These are phyloP conservation scores for Glareola pratincola DNA, from an alignment of 2,113 vertebrate genomes.

Conservation along the genomic window DNA sequence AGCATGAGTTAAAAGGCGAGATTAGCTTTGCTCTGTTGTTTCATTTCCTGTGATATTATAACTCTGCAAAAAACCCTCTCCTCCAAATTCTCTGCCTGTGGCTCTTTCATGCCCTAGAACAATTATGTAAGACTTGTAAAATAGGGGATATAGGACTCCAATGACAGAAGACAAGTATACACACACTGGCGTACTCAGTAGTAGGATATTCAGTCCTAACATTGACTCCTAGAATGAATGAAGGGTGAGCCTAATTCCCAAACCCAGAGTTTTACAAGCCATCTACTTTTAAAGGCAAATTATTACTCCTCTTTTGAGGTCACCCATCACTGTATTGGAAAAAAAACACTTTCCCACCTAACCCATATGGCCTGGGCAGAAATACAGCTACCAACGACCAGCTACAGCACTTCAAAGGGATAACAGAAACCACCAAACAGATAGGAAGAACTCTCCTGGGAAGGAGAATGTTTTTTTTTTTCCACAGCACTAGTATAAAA, in stretches of 20 bases:
- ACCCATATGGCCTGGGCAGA: not conserved
- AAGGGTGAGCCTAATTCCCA: not conserved
- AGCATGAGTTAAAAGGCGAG: not conserved
- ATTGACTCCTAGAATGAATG: not conserved
- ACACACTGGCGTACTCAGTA: not conserved
- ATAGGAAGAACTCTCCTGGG: not conserved
- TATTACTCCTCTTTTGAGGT: not conserved
- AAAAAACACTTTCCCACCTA: not conserved
- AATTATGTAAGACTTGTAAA: not conserved
- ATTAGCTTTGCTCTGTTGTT: not conserved
- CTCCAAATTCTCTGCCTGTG: not conserved
- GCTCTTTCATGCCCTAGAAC: not conserved
- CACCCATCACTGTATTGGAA: not conserved
- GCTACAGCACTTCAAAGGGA: slow-evolving; percentile 7
- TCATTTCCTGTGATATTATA: not conserved
- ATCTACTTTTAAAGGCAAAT: not conserved
- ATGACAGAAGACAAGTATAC: not conserved
- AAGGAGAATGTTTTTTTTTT: not conserved
- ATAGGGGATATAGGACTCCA: not conserved
- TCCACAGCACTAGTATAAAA: not conserved
- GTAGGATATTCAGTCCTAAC: not conserved
- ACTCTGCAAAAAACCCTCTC: not conserved
- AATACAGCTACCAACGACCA: not conserved
- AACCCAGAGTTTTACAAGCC: not conserved
- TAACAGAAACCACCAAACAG: not conserved